Evolutionary conservation across 2,797 vertebrate genomes (phyloP), one percentile per base, ranked within the genome.

Genomic region (Scolopax rusticola): DNA sequence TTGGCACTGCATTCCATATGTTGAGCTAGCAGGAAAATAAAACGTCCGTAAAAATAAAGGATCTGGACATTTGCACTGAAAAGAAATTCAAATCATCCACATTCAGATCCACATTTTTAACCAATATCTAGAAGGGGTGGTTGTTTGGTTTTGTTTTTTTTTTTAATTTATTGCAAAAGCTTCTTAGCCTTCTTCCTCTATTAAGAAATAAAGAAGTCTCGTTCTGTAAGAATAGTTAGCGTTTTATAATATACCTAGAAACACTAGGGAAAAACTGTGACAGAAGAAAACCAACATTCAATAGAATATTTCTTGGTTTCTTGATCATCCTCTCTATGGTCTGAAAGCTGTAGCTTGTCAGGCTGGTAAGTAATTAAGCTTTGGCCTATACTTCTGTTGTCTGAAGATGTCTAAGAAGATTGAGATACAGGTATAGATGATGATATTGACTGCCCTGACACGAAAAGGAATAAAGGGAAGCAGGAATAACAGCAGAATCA

Each of bases 121-220:
- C 7, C 32, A 24, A 30, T 5, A 79, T 9, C 57, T 23, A 67
- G 7, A 40, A 4, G 5, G 1, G 0, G 7, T 47, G 14, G 33
- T 76, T 54, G 41, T 15, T 36, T 27, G 3, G 43, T 45, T 45
- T 18, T 43, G 16, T 10, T 12, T 21, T 47, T 20, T 19, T 47
- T 20, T 70, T 45, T 15, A 53, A 75, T 59, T 57, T 19, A 51
- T 36, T 84, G 59, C 59, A 68, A 40, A 76, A 36, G 24, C 13
- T 84, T 57, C 57, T 82, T 38, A 60, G 5, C 14, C 20, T 5
- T 71, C 47, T 36, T 45, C 20, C 32, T 15, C 19, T 50, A 21
- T 18, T 50, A 33, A 60, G 41, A 12, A 25, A 61, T 27, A 54
- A 51, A 47, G 45, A 23, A 47, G 45, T 47, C 8, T 56, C 23